Conservation (phyloP, 2,888 invertebrate species). For the Synanthedon formicaeformis region DNA sequence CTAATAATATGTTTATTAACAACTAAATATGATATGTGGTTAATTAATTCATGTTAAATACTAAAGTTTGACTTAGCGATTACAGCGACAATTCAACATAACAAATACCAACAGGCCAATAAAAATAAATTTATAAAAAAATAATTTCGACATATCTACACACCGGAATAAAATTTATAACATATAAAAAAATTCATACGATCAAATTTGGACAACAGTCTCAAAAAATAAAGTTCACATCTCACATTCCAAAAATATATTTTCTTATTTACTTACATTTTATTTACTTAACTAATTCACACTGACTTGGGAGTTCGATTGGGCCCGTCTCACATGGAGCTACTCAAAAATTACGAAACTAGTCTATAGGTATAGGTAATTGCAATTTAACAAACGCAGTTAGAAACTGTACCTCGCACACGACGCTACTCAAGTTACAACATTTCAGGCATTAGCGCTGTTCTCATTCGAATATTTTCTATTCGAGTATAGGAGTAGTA, state of each 20-base stretch:
- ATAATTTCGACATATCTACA: conserved; percentile 46
- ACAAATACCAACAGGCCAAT: conserved; percentile 51
- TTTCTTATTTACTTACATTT: conserved; percentile 42
- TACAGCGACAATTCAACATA: conserved; percentile 17
- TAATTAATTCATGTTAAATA: conserved; percentile 20
- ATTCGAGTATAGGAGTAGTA: too few relatives aligned
- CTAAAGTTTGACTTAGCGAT: conserved; percentile 38
- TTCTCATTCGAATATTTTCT: too few relatives aligned
- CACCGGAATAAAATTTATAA: conserved; percentile 37
- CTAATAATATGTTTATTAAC: conserved; percentile 57
- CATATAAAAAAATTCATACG: conserved; percentile 33
- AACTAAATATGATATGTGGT: conserved; percentile 66
- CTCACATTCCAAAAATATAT: conserved; percentile 56
- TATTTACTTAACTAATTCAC: neutral
- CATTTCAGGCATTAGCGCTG: too few relatives aligned
- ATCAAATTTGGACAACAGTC: conserved; percentile 62
- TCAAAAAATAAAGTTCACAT: conserved; percentile 54
- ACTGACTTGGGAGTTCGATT: neutral
- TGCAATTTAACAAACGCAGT: too few relatives aligned
- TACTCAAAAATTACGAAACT: neutral
- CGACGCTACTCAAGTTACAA: too few relatives aligned
- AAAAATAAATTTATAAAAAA: conserved; percentile 44
- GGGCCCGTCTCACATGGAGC: neutral
- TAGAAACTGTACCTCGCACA: too few relatives aligned
- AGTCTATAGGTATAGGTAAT: too few relatives aligned